These are phyloP conservation scores for Philhelius pedissequus DNA, from an alignment of 2,888 invertebrate genomes.

Conservation along the genomic window DNA sequence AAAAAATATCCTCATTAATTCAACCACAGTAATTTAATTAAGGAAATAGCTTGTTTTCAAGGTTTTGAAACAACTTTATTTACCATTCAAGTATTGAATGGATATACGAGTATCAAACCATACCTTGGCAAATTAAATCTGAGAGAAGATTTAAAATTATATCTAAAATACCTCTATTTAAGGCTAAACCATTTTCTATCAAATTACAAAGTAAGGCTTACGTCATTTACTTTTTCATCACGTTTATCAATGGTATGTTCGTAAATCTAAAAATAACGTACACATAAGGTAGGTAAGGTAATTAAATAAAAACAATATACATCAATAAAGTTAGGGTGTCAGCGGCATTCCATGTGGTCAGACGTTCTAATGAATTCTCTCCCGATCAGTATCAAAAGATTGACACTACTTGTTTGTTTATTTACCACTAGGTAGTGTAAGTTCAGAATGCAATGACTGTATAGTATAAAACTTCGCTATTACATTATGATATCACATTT, in stretches of 20 bases:
- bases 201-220: conserved; percentile 10
- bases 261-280: conserved; percentile 39
- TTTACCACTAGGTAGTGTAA: background rate
- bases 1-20: background rate
- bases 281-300: conserved; percentile 1
- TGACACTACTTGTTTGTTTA: conserved; percentile 19
- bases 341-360: conserved; percentile 46
- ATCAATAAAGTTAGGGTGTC: conserved; percentile 12
- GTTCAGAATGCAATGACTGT: conserved; percentile 11
- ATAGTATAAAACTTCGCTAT: background rate
- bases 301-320: conserved; percentile 16
- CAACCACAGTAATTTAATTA: background rate
- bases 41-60: background rate
- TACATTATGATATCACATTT: conserved; percentile 2
- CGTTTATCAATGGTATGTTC: conserved; percentile 2
- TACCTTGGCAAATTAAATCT: background rate
- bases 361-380: conserved; percentile 18
- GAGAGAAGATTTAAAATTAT: background rate
- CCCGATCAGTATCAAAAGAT: conserved; percentile 39
- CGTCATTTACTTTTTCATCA: conserved; percentile 34
- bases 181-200: background rate
- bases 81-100: background rate
- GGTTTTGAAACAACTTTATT: background rate
- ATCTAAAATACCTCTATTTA: background rate
- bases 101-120: too few species aligned